Evolutionary conservation across 1,140 invertebrate genomes (phyloP), one percentile per base, ranked within the genome.

Genomic region (Pristionchus pacificus): DNA sequence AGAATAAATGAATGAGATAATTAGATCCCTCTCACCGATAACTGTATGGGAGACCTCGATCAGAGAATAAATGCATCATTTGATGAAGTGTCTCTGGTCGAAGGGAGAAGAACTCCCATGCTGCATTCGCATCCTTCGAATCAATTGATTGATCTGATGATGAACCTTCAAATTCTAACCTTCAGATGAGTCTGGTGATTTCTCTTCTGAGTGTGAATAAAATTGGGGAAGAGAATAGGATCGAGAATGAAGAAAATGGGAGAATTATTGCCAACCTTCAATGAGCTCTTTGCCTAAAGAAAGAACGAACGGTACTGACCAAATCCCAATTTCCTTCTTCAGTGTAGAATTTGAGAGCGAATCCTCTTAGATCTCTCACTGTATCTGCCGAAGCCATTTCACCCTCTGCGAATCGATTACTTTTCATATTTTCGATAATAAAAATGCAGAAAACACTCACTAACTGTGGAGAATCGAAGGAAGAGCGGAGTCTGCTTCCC

Each of bases 241-340:
- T 97, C 94, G 38, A 93, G 89, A 74, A 96, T 90, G 84, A 97
- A 97, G 87, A 97, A 97, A 71, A 97, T 91, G 0, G 95, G 94
- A 0, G 93, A 96, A 81, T 97, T 97, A 84, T 96, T 96, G n/a
- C 93, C 93, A 6, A 49, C 38, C 38, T 49, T 6, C n/a, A n/a
- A n/a, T n/a, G n/a, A n/a, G n/a, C n/a, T n/a, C n/a, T n/a, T n/a
- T n/a, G n/a, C n/a, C n/a, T n/a, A n/a, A n/a, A n/a, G n/a, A n/a
- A n/a, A n/a, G n/a, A n/a, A n/a, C n/a, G n/a, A n/a, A n/a, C n/a
- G n/a, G n/a, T 6, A 19, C 38, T 49, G 30, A 76, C 93, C 13
- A 93, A 30, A 63, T 74, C 72, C 93, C 93, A 96, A 81, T 92
- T 91, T 30, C 93, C 93, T 80, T 95, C 91, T 72, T 95, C 92